These are phyloP conservation scores for Hephaestus fuliginosus DNA, from an alignment of 2,797 vertebrate species.

Conservation along the genomic window DNA sequence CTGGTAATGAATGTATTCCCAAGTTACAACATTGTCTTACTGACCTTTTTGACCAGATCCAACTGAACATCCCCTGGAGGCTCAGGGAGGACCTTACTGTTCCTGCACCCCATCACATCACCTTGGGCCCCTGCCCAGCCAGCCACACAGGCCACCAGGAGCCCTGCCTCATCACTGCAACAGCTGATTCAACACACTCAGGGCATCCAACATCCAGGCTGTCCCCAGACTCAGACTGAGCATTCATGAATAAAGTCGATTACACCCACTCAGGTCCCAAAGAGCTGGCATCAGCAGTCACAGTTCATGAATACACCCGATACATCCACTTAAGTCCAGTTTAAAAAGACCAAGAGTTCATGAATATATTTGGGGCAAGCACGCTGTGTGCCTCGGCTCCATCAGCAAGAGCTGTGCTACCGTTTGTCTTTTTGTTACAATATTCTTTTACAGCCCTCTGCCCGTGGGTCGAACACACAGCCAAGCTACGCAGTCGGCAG, in stretches of 20 bases:
- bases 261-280: conserved; percentile 49
- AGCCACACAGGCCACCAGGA: conserved; percentile 85
- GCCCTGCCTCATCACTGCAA: conserved; percentile 82
- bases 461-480: conserved; percentile 6
- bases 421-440: background rate
- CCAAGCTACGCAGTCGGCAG: background rate
- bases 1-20: too few species aligned
- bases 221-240: conserved; percentile 38
- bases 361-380: conserved; percentile 27
- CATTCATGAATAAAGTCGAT: conserved; percentile 61
- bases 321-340: conserved; percentile 39
- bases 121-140: conserved; percentile 83
- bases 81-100: conserved; percentile 99
- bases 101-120: conserved; percentile 99
- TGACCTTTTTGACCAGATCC: conserved; percentile 96
- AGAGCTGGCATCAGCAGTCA: conserved; percentile 61
- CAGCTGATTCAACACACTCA: conserved; percentile 64
- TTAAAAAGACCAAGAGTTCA: conserved; percentile 42
- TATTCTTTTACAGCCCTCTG: conserved; percentile 8
- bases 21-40: conserved; percentile 15
- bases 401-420: conserved; percentile 4
- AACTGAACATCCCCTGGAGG: conserved; percentile 94
- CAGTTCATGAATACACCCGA: conserved; percentile 28
- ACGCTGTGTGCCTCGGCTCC: background rate
- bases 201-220: conserved; percentile 68